Evolutionary conservation across 2,797 vertebrate genomes (phyloP), one percentile per base, ranked within the genome.

Genomic region (Danio kyathit): DNA sequence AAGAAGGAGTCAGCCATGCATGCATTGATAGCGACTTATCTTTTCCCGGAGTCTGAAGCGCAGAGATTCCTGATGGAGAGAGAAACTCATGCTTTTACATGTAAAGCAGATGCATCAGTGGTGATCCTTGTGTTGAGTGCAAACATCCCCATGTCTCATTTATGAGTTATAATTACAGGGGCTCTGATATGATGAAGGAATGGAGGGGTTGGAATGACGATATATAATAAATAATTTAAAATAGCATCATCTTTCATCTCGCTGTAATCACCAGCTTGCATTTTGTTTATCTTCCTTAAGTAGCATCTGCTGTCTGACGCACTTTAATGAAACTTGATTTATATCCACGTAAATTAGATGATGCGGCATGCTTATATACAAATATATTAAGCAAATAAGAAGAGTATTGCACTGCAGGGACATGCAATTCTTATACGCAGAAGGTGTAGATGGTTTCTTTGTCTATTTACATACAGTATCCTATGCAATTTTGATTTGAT

Each of bases 281-380:
- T 82, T 84, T 85, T 87, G 71, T 84, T 88, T 82, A 76, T 88
- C 82, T 86, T 80, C 73, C 78, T 84, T 79, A 86, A 86, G 85
- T 80, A 82, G 79, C 86, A 89, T 88, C 89, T 90, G 87, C 80
- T 82, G n/a, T 72, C 51, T 79, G 84, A 86, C 51, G 73, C 78
- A 67, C 8, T 8, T 70, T 83, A 82, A 88, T 84, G 69, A 70
- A 71, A 73, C 43, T 74, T 71, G 83, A 87, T 87, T 72, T 78
- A 74, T 83, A 85, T 76, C 52, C 72, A 80, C 46, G 51, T 77
- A 84, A 81, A 80, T 86, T 76, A 86, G 80, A 82, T 57, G 66
- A 78, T 14, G 70, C 12, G 57, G 60, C 21, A 75, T 76, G 69
- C 16, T 11, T 43, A 17, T 19, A 21, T 66, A 76, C 40, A 79